These are phyloP conservation scores for Luperina testacea DNA, from an alignment of 2,888 invertebrate genomes.

Conservation along the genomic window DNA sequence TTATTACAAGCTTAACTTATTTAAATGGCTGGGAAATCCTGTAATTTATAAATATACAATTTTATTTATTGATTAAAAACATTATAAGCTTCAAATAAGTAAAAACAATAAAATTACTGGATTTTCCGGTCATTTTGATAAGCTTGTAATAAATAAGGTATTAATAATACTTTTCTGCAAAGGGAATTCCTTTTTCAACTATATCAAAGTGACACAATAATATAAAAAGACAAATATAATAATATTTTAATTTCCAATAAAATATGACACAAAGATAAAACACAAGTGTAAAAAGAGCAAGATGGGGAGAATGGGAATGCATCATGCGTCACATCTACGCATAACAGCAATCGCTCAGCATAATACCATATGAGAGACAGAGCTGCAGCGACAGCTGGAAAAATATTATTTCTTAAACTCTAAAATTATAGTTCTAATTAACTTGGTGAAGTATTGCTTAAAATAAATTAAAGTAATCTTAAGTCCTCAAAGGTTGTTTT, in stretches of 20 bases:
- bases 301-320: too few species aligned
- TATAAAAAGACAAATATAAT: too few species aligned
- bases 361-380: too few species aligned
- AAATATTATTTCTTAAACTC: background rate
- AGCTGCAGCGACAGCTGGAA: background rate
- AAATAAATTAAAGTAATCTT: constrained; percentile 1
- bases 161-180: background rate
- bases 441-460: background rate
- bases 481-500: constrained; percentile 1
- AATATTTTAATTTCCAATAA: too few species aligned
- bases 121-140: background rate
- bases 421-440: background rate
- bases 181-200: background rate
- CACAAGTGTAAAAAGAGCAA: too few species aligned
- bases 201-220: too few species aligned
- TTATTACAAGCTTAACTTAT: background rate
- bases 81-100: background rate
- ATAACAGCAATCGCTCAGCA: too few species aligned
- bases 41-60: background rate
- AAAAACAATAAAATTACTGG: background rate
- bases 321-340: too few species aligned
- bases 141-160: background rate
- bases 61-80: too few species aligned
- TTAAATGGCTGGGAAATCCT: background rate
- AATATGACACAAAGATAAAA: too few species aligned